Evolutionary conservation across 2,113 vertebrate genomes (phyloP).

Genomic region (Sitta europaea): DNA sequence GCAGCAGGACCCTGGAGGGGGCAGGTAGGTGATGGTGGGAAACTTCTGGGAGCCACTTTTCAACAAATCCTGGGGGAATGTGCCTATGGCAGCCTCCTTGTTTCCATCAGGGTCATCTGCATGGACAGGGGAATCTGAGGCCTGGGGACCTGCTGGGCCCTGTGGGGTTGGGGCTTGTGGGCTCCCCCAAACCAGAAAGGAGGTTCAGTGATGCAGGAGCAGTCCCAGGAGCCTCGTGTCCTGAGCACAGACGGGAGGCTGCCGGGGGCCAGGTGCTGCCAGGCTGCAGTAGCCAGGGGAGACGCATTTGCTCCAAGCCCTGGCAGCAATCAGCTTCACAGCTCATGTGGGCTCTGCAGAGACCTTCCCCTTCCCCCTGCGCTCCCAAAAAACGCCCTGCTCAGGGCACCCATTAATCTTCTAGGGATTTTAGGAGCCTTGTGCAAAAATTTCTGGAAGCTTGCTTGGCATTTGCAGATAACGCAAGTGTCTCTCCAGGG

Average conservation of each 20-base stretch:
- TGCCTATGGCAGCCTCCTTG: accelerated
- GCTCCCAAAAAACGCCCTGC: neutral
- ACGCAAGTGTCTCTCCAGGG: neutral
- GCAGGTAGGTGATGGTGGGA: accelerated
- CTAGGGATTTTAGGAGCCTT: neutral
- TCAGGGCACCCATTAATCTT: neutral
- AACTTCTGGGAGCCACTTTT: neutral
- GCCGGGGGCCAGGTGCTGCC: neutral
- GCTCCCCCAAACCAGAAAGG: neutral
- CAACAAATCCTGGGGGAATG: neutral
- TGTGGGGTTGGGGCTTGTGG: neutral
- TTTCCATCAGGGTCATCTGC: neutral
- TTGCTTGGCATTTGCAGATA: neutral
- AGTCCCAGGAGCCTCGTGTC: neutral
- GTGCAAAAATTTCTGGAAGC: neutral
- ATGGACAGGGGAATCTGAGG: neutral
- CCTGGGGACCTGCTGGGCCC: neutral
- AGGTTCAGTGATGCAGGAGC: neutral
- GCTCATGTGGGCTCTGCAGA: neutral
- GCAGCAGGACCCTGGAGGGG: neutral
- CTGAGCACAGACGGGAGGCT: accelerated
- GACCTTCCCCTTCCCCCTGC: neutral
- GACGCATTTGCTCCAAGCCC: neutral
- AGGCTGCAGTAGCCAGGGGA: neutral
- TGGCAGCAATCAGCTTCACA: neutral